These are phyloP conservation scores for Drosophila simulans DNA, from an alignment of 1,140 invertebrate species.

Conservation along the genomic window DNA sequence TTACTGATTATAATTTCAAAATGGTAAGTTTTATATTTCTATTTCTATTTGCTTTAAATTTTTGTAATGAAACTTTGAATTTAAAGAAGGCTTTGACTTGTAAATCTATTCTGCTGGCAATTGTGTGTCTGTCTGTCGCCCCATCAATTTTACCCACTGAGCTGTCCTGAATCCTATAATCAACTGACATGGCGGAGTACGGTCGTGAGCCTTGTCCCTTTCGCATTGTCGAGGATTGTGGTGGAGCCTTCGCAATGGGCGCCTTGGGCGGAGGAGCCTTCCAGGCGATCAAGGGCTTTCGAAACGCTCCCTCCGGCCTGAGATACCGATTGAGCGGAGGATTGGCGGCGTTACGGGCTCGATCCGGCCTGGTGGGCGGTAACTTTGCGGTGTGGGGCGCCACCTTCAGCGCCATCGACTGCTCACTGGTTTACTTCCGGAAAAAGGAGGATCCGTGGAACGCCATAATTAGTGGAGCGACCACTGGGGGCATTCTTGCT, in stretches of 20 bases:
- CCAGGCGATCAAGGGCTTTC: constrained; percentile 65
- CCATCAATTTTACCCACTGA: neutral
- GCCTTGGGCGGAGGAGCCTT: constrained; percentile 56
- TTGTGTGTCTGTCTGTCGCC: neutral
- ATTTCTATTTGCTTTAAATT: neutral
- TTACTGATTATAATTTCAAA: neutral
- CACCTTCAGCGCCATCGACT: constrained; percentile 64
- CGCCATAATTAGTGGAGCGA: constrained; percentile 61
- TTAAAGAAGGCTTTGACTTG: neutral
- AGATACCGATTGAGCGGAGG: constrained; percentile 43
- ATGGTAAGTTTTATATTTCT: too few species aligned
- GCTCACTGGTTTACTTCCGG: constrained; percentile 48
- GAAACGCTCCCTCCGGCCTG: constrained; percentile 62
- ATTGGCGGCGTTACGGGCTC: constrained; percentile 39
- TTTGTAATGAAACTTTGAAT: too few species aligned
- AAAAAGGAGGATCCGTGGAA: constrained; percentile 72
- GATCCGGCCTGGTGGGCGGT: constrained; percentile 44
- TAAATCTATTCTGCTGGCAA: neutral
- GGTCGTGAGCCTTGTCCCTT: constrained; percentile 66
- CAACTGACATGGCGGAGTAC: constrained; percentile 61
- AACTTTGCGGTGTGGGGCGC: constrained; percentile 69
- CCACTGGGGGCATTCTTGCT: constrained; percentile 60
- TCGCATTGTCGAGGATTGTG: constrained; percentile 69
- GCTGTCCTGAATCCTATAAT: neutral
- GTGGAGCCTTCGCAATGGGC: constrained; percentile 69